A percentile compares a stretch with the other conserved stretches of the same genome.
Conservation (phyloP, 1,140 invertebrate species). For the Lepidurus apus region DNA sequence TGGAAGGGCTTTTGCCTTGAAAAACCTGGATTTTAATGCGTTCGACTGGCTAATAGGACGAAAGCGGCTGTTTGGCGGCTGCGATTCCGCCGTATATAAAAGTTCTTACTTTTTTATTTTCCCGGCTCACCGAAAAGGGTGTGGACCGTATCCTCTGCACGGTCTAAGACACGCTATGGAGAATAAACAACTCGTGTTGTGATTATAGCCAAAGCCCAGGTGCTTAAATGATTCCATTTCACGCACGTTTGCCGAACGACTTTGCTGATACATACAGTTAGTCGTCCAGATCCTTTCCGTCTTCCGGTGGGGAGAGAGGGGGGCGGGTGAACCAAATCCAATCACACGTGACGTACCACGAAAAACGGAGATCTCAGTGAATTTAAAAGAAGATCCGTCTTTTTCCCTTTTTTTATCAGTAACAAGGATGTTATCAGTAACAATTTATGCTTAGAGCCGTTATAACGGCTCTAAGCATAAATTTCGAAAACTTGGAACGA, state of each 20-base stretch:
- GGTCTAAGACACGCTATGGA: background rate
- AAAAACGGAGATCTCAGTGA: background rate
- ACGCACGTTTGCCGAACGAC: background rate
- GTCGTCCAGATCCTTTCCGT: background rate
- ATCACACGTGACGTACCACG: background rate
- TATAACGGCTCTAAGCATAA: too few species aligned
- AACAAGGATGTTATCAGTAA: too few species aligned
- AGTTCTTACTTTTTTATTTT: background rate
- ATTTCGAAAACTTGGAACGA: too few species aligned
- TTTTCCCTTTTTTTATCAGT: background rate
- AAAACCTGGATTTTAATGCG: constrained; percentile 38
- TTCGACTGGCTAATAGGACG: background rate
- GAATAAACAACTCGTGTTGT: background rate
- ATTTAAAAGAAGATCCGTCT: background rate
- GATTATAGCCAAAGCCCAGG: background rate
- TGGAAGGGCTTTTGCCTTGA: constrained; percentile 48
- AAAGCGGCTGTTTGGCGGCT: background rate
- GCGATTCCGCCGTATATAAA: too few species aligned
- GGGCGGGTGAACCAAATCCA: background rate
- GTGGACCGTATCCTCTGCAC: background rate
- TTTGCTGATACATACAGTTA: background rate
- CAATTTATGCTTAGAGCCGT: too few species aligned
- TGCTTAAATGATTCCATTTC: background rate
- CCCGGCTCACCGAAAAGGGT: background rate
- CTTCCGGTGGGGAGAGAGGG: background rate